Base-by-base conservation (phyloP, 2,888 invertebrate genomes). In the Noctuana brunneofusca region DNA sequence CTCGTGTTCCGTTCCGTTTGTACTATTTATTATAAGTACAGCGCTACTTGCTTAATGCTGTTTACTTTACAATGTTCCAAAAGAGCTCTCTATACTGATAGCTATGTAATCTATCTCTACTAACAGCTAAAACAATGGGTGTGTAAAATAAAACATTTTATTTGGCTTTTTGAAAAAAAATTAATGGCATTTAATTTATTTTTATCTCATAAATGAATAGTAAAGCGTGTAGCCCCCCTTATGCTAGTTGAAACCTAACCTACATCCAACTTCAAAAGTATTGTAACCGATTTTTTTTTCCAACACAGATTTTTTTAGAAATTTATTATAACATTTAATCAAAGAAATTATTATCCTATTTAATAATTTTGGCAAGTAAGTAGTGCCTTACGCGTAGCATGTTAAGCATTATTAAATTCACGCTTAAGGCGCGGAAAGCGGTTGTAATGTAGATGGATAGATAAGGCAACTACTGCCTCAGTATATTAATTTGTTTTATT, bases 401-500 rank as follows among this genome's bases (percentile, higher is more conserved):
- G 20, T 43, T n/a, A 27, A 22, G 52, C n/a, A 46, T 30, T 46
- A 59, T 53, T 59, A 14, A 67, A 71, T 71, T 73, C 67, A 56
- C 67, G 74, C 78, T 72, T 63, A 68, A 64, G 76, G 79, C 75
- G 58, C 58, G 52, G 49, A 62, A 64, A 63, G 48, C 54, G 63
- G 69, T 66, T 73, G 69, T 78, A 76, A 68, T 68, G 48, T 55
- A 55, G 62, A 62, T 55, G 16, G 32, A 30, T n/a, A 46, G 62
- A 62, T 62, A 55, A 62, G 55, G 41, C 35, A 8, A 24, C 22
- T 46, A 55, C 54, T 38, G 48, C 38, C 48, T 46, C 52, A 24
- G 43, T 52, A 43, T 53, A 59, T 53, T 52, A 46, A 60, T 60
- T 54, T 52, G 52, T 54, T 24, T 46, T 46, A 48, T 60, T 60